A percentile compares a stretch with the other conserved stretches of the same genome.
Evolutionary conservation across 2,888 invertebrate genomes (phyloP).

Genomic region (Allygus modestus): DNA sequence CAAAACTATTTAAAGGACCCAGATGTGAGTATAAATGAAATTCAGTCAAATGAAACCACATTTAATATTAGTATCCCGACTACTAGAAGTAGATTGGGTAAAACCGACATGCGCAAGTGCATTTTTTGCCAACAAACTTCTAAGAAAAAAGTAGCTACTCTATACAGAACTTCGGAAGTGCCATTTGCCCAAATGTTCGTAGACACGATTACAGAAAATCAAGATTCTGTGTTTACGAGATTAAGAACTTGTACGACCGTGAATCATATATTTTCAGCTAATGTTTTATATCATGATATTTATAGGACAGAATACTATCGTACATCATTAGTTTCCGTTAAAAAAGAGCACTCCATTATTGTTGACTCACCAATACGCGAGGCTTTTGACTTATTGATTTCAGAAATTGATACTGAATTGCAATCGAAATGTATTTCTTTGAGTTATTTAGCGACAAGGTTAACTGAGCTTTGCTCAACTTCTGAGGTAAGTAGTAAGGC

Average conservation of each 20-base stretch:
- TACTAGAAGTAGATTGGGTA: conserved; percentile 1
- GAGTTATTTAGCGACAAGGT: conserved; percentile 10
- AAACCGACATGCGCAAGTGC: conserved; percentile 32
- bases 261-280: conserved; percentile 45
- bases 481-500: not conserved
- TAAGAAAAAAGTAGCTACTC: conserved; percentile 28
- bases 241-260: conserved; percentile 43
- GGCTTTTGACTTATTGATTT: conserved; percentile 27
- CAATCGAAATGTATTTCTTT: conserved; percentile 36
- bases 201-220: conserved; percentile 7
- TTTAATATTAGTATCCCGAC: conserved; percentile 1
- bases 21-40: not conserved
- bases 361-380: not conserved
- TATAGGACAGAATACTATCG: conserved; percentile 39
- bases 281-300: conserved; percentile 44
- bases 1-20: not conserved
- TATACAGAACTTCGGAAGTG: conserved; percentile 10
- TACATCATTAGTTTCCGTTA: not conserved
- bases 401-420: conserved; percentile 37
- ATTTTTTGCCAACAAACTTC: conserved; percentile 43
- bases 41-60: not conserved
- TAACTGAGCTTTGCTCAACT: not conserved
- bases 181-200: not conserved
- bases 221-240: conserved; percentile 43
- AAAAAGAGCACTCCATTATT: not conserved